A percentile compares a stretch with the other conserved stretches of the same genome.
phyloP scores from a whole-genome alignment of 2,113 vertebrate species.

The Trochalopteron elliotii region DNA sequence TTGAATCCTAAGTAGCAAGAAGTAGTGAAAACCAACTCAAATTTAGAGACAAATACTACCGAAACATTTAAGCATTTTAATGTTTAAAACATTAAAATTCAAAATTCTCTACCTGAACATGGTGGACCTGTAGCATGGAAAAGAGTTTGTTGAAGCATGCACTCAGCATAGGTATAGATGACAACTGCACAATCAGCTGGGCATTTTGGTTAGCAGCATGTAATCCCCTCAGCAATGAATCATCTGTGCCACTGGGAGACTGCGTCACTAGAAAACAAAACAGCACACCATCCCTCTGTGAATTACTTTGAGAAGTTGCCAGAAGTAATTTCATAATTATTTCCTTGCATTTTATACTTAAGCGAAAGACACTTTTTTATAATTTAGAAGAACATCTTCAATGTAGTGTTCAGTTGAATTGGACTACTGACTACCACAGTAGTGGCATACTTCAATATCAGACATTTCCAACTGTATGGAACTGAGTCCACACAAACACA shows the following conservation, averaged over 20 bases:
- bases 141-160: slow-evolving; percentile 99
- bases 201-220: slow-evolving; percentile 81
- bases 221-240: slow-evolving; percentile 89
- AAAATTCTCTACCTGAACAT: slow-evolving; percentile 87
- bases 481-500: background rate
- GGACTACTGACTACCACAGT: background rate
- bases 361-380: background rate
- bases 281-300: background rate
- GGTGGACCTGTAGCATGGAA: slow-evolving; percentile 96
- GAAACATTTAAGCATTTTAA: background rate
- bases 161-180: slow-evolving; percentile 95
- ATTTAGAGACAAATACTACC: background rate
- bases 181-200: slow-evolving; percentile 85
- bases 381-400: background rate
- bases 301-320: background rate
- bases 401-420: fast-evolving
- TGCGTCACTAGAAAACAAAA: slow-evolving; percentile 81
- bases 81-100: background rate
- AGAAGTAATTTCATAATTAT: background rate
- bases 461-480: background rate
- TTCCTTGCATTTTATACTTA: background rate
- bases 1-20: background rate
- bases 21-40: background rate
- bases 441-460: background rate
- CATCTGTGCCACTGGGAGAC: slow-evolving; percentile 91